Conservation (phyloP, 2,113 vertebrate genomes). For the Tympanuchus pallidicinctus region DNA sequence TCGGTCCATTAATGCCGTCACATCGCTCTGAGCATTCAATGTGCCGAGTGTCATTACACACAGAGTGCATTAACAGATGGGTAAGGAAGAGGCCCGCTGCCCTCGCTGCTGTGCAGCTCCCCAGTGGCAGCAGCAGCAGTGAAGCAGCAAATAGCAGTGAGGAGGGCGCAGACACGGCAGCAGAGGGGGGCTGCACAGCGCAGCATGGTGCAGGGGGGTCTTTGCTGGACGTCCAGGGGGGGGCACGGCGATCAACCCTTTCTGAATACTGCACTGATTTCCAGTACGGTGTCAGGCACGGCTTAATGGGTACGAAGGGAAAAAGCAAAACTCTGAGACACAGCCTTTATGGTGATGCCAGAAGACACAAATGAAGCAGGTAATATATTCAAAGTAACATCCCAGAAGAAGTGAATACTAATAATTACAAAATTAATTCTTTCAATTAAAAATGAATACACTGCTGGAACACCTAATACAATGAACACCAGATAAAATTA, state of each 20-base stretch:
- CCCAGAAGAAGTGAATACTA: not conserved
- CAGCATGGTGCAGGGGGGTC: fast-evolving
- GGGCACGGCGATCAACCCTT: not conserved
- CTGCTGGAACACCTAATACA: constrained; percentile 24
- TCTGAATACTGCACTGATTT: not conserved
- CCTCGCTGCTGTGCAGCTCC: fast-evolving
- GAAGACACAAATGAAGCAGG: not conserved
- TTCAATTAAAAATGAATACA: constrained; percentile 62
- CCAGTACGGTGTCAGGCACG: not conserved
- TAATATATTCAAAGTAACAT: not conserved
- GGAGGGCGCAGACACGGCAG: not conserved
- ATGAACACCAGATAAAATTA: constrained; percentile 56
- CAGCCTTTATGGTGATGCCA: not conserved
- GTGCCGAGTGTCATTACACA: fast-evolving
- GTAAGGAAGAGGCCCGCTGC: not conserved
- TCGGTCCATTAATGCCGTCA: fast-evolving
- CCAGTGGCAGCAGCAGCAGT: fast-evolving
- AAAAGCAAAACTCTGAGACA: not conserved
- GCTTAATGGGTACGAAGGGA: not conserved
- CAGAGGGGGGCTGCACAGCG: not conserved
- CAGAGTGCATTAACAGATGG: fast-evolving
- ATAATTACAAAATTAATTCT: constrained; percentile 64
- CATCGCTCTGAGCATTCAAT: not conserved
- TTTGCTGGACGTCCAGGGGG: not conserved
- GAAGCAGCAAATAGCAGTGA: fast-evolving